These are phyloP conservation scores for Serinus canaria DNA, from an alignment of 2,113 vertebrate species.

Conservation along the genomic window DNA sequence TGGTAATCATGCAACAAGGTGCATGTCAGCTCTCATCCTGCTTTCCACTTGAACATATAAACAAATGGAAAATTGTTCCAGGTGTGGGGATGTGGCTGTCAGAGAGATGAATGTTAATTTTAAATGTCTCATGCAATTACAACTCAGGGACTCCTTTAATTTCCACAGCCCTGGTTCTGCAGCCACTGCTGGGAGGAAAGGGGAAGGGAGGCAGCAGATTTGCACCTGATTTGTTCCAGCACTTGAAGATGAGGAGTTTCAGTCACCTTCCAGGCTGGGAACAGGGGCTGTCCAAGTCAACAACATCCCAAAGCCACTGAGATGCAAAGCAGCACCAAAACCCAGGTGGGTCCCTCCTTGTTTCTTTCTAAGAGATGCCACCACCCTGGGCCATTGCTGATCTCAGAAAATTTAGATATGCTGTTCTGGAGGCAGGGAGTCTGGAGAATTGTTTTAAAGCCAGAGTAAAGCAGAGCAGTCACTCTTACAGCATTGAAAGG, in stretches of 20 bases:
- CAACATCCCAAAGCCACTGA: background rate
- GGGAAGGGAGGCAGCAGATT: background rate
- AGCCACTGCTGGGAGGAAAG: background rate
- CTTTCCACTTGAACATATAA: background rate
- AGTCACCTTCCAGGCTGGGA: background rate
- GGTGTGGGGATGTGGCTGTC: fast-evolving
- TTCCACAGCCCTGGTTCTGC: background rate
- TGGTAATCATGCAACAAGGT: background rate
- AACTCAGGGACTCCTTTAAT: background rate
- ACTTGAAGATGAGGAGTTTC: background rate
- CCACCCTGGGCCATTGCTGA: background rate
- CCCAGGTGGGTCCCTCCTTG: background rate
- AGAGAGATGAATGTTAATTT: background rate
- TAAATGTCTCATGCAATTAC: background rate
- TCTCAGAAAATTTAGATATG: background rate
- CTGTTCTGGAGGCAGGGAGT: background rate
- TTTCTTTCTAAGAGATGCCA: background rate
- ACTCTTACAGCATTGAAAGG: background rate
- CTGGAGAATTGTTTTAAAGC: background rate
- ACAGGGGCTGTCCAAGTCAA: background rate
- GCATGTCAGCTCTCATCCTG: background rate
- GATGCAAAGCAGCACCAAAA: background rate
- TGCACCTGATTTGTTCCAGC: background rate
- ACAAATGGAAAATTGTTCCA: background rate
- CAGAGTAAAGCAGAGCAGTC: background rate